Evolutionary conservation across 1,140 invertebrate genomes (phyloP).

Genomic region (Contarinia nasturtii): DNA sequence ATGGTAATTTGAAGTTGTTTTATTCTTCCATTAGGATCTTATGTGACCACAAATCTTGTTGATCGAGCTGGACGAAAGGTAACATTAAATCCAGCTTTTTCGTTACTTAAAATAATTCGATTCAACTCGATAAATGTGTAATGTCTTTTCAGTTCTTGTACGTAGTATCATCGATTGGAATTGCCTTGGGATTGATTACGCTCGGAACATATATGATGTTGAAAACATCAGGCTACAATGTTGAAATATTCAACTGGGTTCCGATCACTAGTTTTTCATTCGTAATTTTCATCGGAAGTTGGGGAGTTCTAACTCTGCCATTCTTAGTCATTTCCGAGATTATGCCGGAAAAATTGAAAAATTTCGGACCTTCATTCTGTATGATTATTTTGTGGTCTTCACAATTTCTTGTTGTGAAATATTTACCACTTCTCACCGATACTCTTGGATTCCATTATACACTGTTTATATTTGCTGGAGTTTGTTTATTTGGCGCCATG

Average conservation of each 20-base stretch:
- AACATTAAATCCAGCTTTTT: background rate
- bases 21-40: background rate
- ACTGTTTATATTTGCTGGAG: slow-evolving; percentile 13
- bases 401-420: slow-evolving; percentile 6
- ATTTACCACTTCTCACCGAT: slow-evolving; percentile 9
- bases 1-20: too few species aligned
- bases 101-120: background rate
- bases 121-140: background rate
- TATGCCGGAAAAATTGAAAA: slow-evolving; percentile 16
- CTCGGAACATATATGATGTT: background rate
- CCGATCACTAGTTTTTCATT: slow-evolving; percentile 17
- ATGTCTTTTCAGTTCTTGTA: background rate
- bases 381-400: slow-evolving; percentile 14
- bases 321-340: slow-evolving; percentile 19
- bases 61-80: slow-evolving; percentile 28
- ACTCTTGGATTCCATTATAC: slow-evolving; percentile 14
- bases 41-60: slow-evolving; percentile 3
- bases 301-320: slow-evolving; percentile 15
- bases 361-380: slow-evolving; percentile 11
- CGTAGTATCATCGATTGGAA: background rate
- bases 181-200: background rate
- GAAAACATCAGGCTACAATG: background rate
- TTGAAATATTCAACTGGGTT: slow-evolving; percentile 9
- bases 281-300: slow-evolving; percentile 15
- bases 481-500: slow-evolving; percentile 5